Base-by-base conservation (phyloP, 2,888 invertebrate species). In the Amphipoea lucens region DNA sequence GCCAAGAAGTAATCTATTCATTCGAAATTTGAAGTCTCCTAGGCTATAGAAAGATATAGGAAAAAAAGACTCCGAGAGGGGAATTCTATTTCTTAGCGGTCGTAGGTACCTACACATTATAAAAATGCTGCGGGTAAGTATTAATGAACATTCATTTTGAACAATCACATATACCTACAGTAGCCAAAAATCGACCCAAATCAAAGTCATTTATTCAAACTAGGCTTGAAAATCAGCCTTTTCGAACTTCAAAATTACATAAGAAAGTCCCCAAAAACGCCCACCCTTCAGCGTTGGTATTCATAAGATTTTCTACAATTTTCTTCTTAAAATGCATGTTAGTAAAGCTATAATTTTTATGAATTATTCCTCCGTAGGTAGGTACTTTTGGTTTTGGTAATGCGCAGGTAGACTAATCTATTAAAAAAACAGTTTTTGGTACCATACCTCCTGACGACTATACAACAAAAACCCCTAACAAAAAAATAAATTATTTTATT, bases 401-500 rank as follows among this genome's bases (percentile, higher is more conserved):
- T 11, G n/a, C 57, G 11, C 12, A 12, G 48, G 57, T 60, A 60
- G 9, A n/a, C n/a, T 4, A 60, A 4, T 3, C 57, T 4, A 57
- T 23, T 3, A 11, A n/a, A 60, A 57, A 74, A 12, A n/a, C 12
- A 29, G 4, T 3, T 72, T 45, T 45, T 20, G 6, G 1, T 60
- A 70, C 4, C 7, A 40, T 40, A 4, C 42, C 11, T 11, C 45
- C 42, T 42, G 17, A 23, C 0, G 1, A 6, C n/a, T 14, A 62
- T 45, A n/a, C 45, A n/a, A 48, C 5, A 45, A 63, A 45, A 66
- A 68, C 20, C 14, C 5, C 14, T 0, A 57, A 75, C 57, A 65
- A 76, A 48, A 72, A 60, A 72, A 51, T 7, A 71, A 80, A 73
- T 42, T 29, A 51, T 11, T 29, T 40, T 48, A 71, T 36, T 71